Conservation (phyloP, 2,888 invertebrate genomes). For the Mythimna vitellina region DNA sequence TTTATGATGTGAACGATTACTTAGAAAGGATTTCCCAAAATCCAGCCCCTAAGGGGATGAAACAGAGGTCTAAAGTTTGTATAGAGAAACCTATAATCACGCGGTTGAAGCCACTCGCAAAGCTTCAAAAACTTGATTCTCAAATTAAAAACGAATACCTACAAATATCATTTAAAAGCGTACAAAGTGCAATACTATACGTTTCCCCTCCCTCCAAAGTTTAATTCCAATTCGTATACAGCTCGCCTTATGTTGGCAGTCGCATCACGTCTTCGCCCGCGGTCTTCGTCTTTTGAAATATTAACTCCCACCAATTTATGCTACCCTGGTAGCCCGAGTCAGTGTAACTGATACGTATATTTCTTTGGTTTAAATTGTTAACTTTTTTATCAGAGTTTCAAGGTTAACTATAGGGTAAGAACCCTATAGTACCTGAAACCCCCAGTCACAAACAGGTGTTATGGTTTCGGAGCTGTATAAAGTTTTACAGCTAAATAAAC, state of each 20-base stretch:
- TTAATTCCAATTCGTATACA: conserved; percentile 60
- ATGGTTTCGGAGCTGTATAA: neutral
- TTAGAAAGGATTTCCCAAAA: too few relatives aligned
- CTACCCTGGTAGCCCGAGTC: conserved; percentile 49
- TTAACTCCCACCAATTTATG: conserved; percentile 64
- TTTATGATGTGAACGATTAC: too few relatives aligned
- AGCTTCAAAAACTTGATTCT: conserved; percentile 14
- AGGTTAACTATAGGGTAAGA: neutral
- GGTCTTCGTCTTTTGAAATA: conserved; percentile 67
- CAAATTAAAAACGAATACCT: conserved; percentile 11
- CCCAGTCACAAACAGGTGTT: too few relatives aligned
- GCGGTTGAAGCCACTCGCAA: too few relatives aligned
- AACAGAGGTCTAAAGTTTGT: too few relatives aligned
- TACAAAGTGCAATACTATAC: conserved; percentile 45
- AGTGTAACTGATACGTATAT: conserved; percentile 58
- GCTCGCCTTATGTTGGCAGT: conserved; percentile 50
- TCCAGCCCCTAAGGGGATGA: too few relatives aligned
- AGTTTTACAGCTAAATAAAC: neutral
- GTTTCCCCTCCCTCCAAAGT: conserved; percentile 30
- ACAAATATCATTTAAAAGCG: conserved; percentile 40
- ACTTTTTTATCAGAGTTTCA: conserved; percentile 46
- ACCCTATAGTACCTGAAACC: too few relatives aligned
- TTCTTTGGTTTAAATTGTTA: conserved; percentile 50
- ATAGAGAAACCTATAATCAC: too few relatives aligned
- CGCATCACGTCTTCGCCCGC: conserved; percentile 61